Evolutionary conservation across 1,140 invertebrate species (phyloP), one percentile per base, ranked within the genome.

Genomic region (Drosophila nigrodunni): DNA sequence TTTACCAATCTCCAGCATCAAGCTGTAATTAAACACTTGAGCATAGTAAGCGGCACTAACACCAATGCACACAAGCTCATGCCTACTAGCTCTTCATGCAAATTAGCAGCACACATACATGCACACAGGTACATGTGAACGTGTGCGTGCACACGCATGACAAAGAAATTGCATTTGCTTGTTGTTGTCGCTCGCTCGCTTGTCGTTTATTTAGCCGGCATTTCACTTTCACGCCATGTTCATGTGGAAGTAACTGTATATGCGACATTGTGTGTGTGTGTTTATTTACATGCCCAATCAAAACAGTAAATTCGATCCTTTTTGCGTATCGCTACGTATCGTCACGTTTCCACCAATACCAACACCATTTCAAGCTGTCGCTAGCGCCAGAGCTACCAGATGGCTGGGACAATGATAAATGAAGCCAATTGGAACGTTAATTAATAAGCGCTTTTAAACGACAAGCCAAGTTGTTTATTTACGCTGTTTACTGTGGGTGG

Each of bases 191-290:
- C 35, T 65, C 13, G 10, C 35, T 54, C 37, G 37, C 34, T 65
- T 39, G 54, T 54, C 37, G 37, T 44, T 65, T 37, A 65, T 43
- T 44, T 44, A 44, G 43, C 64, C 54, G 50, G 44, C 35, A 58
- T 82, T 82, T 82, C 76, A 82, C 80, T 82, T 82, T 82, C 67
- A 82, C 76, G 52, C 68, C 65, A 46, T 59, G 60, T 37, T 44
- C 55, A 13, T 13, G 39, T 25, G n/a, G 43, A 21, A 34, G 7
- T 11, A 21, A 21, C 7, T 25, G n/a, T 13, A n/a, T 46, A 10
- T 6, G 25, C 10, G n/a, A 15, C 6, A 25, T 25, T 13, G 35
- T 21, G 21, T 10, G 15, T 49, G 57, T 44, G 43, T 37, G n/a
- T 37, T 41, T 54, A 6, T 13, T 54, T 41, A 43, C 39, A 54